Evolutionary conservation across 2,113 vertebrate species (phyloP), one percentile per base, ranked within the genome.

Genomic region (Ictalurus furcatus): DNA sequence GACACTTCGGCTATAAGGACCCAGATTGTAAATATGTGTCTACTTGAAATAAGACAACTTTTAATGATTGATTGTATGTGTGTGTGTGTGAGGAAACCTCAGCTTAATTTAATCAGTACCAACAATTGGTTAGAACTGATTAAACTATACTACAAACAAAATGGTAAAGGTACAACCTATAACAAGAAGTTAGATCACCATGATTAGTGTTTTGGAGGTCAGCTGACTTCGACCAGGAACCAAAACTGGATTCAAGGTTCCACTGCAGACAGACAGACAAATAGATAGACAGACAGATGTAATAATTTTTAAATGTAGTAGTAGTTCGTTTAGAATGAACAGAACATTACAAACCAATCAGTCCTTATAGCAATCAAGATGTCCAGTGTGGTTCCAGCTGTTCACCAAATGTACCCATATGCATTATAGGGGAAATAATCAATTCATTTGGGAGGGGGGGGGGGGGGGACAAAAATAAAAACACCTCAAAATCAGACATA

Each of bases 31-130:
- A 84, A 84, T 40, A 92, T 87, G 3, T 3, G 92, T 92, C 86
- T 92, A 90, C 93, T 93, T 94, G 94, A 84, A 73, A 25, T 0
- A 30, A 44, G 8, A 65, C 40, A 67, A 76, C 44, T 52, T 85
- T 61, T 17, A 40, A 85, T 52, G 40, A 52, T 11, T 52, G 40
- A 52, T 11, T 52, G 48, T 52, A 2, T 52, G 48, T 52, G 48
- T 52, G 28, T 67, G 65, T n/a, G 23, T 6, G 71, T 2, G 28
- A 5, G 67, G 14, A 17, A 11, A 44, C 19, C 9, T 44, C 37
- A 52, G 25, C n/a, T 79, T 52, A 25, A 79, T 79, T 13, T 44
- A 1, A 76, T 25, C 44, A 4, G 11, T 52, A 28, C 6, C 21
- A 79, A 16, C 1, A 79, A n/a, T 80, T 80, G 7, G 28, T 80